Base-by-base conservation (phyloP, 35 echinoderm and acorn worm species). In the Anneissia japonica region DNA sequence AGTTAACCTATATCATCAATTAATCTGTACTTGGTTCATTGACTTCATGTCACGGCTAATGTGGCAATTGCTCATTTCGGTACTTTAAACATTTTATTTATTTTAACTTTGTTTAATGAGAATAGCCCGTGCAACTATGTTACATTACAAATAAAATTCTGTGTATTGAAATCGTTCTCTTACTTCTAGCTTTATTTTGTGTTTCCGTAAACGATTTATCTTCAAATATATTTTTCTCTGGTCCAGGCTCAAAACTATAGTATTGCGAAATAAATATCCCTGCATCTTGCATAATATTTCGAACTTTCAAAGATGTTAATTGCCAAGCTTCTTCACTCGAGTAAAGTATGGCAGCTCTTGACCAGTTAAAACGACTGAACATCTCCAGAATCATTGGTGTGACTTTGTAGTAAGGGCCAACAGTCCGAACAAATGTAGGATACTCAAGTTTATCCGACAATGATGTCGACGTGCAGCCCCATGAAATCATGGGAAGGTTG, bases 401-500 rank as follows among this genome's bases (percentile, higher is more conserved):
- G 5, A 45, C 30, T 77, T 86, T 91, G 1, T 28, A 74, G 72
- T 90, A 94, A 3, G 79, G 93, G 0, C 88, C 93, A 17, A 91
- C 89, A n/a, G 88, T 91, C 64, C 93, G 55, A 4, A 32, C 88
- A 81, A 94, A 91, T 21, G 93, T 95, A 33, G 81, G 81, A 75
- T 95, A 91, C 0, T 79, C 41, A 0, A 75, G 32, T 51, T 95
- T 91, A 45, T 88, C 74, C 0, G 93, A 95, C 39, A 91, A 37
- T 0, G 37, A 39, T 10, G 64, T 40, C 12, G 80, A 84, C 1
- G 88, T 83, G 77, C 93, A 91, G 4, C 89, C 87, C 79, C 81
- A 90, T 3, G 93, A 94, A 3, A 94, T 75, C 89, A 94, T 94
- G 4, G 93, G 93, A 23, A 94, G 73, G 17, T 88, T 81, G 88